These are phyloP conservation scores for Thymallus thymallus DNA, from an alignment of 2,113 vertebrate genomes.

Conservation along the genomic window DNA sequence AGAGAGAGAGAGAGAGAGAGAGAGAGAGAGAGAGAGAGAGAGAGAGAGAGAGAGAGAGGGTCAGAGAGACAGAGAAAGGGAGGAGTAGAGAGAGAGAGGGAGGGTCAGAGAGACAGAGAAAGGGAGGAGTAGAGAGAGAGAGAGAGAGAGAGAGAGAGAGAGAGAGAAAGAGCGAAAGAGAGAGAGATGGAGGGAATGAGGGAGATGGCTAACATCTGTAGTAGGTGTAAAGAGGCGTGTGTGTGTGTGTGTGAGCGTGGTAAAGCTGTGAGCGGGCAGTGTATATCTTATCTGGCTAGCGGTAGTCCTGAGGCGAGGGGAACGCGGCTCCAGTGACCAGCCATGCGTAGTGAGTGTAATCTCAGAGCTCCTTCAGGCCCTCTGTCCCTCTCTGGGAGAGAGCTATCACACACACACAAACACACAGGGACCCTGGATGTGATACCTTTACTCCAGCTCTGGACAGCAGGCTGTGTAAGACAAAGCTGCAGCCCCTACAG, in stretches of 20 bases:
- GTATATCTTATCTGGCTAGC: conserved; percentile 77
- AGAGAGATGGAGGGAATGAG: conserved; percentile 51
- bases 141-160: conserved; percentile 31
- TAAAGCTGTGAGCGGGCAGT: conserved; percentile 75
- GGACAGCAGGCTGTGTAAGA: conserved; percentile 47
- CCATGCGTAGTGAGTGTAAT: conserved; percentile 75
- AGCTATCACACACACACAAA: conserved; percentile 24
- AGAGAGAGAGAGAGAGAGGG: neutral
- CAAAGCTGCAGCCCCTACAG: too few relatives aligned
- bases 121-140: conserved; percentile 27
- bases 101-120: conserved; percentile 29
- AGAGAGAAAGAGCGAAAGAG: conserved; percentile 20
- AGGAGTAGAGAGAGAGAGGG: conserved; percentile 2
- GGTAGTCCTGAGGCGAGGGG: conserved; percentile 74
- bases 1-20: too few relatives aligned
- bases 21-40: too few relatives aligned
- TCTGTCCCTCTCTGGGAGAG: conserved; percentile 55
- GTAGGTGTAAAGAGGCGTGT: conserved; percentile 31
- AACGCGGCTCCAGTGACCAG: conserved; percentile 78
- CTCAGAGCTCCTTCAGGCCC: conserved; percentile 66
- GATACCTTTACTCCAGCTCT: conserved; percentile 58
- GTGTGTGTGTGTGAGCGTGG: conserved; percentile 42
- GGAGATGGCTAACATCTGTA: conserved; percentile 8
- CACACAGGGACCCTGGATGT: conserved; percentile 40
- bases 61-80: conserved; percentile 25